These are phyloP conservation scores for Mellilla xanthometata DNA, from an alignment of 2,888 invertebrate genomes.

Conservation along the genomic window DNA sequence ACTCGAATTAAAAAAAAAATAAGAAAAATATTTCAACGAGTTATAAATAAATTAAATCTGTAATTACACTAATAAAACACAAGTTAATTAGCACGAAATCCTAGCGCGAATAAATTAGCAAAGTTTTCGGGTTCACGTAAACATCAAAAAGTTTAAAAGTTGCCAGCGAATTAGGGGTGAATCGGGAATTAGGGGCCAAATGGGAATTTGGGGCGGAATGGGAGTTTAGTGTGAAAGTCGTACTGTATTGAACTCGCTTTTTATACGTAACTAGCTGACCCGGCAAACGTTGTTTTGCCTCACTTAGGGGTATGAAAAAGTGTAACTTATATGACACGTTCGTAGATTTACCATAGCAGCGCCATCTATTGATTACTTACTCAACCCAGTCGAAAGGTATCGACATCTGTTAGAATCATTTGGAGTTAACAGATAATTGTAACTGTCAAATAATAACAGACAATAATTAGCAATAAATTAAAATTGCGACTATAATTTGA, in stretches of 20 bases:
- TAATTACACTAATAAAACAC: constrained; percentile 42
- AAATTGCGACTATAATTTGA: too few species aligned
- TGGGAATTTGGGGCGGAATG: constrained; percentile 2
- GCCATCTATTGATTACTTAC: too few species aligned
- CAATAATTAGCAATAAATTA: too few species aligned
- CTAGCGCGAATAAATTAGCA: constrained; percentile 61
- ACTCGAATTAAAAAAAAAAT: too few species aligned
- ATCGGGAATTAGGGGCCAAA: constrained; percentile 27
- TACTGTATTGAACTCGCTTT: constrained; percentile 3
- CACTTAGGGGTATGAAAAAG: too few species aligned
- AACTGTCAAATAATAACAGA: too few species aligned
- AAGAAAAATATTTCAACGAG: not conserved
- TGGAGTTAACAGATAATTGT: too few species aligned
- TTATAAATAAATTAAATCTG: constrained; percentile 13
- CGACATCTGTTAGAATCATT: too few species aligned
- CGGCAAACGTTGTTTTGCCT: too few species aligned
- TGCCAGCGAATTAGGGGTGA: constrained; percentile 27
- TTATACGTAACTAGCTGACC: not conserved
- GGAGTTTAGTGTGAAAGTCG: constrained; percentile 9
- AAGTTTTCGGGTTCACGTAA: constrained; percentile 56
- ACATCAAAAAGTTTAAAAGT: constrained; percentile 61
- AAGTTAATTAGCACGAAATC: constrained; percentile 36
- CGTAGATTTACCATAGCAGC: too few species aligned
- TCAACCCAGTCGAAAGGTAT: too few species aligned
- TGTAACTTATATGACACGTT: too few species aligned